Evolutionary conservation across 30 jellyfish, hydroid and myxozoan genomes (phyloP).

Genomic region (Aurelia aurita complex sp. Pacific): DNA sequence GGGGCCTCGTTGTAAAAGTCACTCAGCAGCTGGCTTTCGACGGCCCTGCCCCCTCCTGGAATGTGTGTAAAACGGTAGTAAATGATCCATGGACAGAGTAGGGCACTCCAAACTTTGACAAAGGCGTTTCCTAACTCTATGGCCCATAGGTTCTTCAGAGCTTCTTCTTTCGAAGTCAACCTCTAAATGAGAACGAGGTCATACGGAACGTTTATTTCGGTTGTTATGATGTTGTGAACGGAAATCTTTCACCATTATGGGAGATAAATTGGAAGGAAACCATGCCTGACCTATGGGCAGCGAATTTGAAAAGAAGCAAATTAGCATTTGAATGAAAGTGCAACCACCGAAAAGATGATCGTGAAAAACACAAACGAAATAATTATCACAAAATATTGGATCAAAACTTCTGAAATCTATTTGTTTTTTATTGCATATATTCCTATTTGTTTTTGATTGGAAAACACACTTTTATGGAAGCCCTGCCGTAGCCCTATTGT

Average conservation of each 20-base stretch:
- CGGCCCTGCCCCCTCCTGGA: no score
- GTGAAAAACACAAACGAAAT: slow-evolving; percentile 41
- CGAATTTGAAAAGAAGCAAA: slow-evolving; percentile 27
- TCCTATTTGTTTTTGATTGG: slow-evolving; percentile 12
- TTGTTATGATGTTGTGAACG: slow-evolving; percentile 22
- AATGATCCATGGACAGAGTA: no score
- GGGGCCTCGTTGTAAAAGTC: no score
- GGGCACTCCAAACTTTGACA: no score
- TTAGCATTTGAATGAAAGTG: slow-evolving; percentile 56
- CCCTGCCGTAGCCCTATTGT: slow-evolving; percentile 28
- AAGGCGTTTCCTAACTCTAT: no score
- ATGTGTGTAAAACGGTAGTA: no score
- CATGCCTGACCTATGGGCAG: slow-evolving; percentile 32
- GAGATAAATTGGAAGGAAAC: slow-evolving; percentile 37
- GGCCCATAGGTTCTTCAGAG: no score
- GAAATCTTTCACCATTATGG: slow-evolving; percentile 51
- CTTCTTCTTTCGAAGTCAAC: no score
- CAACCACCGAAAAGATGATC: slow-evolving; percentile 47
- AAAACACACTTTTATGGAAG: slow-evolving; percentile 25
- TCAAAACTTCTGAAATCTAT: slow-evolving; percentile 37
- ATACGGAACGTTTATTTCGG: no score
- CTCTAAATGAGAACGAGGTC: no score
- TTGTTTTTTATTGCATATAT: slow-evolving; percentile 31
- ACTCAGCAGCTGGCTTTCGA: no score
- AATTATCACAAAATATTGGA: slow-evolving; percentile 44